These are phyloP conservation scores for Drosophila repleta DNA, from an alignment of 1,140 invertebrate genomes.

Conservation along the genomic window DNA sequence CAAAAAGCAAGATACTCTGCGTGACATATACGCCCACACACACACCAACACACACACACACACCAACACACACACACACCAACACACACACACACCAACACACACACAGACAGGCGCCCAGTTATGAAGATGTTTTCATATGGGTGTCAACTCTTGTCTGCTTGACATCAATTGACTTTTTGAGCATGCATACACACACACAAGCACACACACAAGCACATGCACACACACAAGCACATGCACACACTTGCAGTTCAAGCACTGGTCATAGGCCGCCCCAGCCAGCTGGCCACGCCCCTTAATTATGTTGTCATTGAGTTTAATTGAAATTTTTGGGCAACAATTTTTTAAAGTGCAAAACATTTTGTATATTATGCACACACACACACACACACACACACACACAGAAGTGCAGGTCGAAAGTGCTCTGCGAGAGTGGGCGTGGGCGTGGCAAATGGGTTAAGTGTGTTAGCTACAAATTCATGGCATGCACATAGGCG, in stretches of 20 bases:
- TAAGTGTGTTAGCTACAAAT: constrained; percentile 78
- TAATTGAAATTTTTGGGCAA: constrained; percentile 52
- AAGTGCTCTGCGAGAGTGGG: constrained; percentile 6
- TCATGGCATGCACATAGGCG: constrained; percentile 58
- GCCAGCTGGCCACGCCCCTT: constrained; percentile 9
- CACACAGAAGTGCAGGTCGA: constrained; percentile 12
- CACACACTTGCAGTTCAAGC: neutral
- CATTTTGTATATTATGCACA: constrained; percentile 74
- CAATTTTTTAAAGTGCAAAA: constrained; percentile 62
- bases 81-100: neutral
- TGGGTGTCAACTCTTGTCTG: constrained; percentile 34
- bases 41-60: neutral
- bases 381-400: too few species aligned
- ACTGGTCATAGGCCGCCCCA: constrained; percentile 18
- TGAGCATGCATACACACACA: constrained; percentile 12
- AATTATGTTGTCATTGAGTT: constrained; percentile 47
- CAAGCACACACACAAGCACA: constrained; percentile 19
- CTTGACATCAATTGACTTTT: constrained; percentile 59
- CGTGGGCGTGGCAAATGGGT: constrained; percentile 62
- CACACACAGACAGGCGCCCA: neutral
- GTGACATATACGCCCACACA: neutral
- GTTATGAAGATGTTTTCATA: constrained; percentile 39
- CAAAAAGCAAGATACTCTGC: neutral
- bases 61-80: neutral
- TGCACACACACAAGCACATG: neutral